Evolutionary conservation across 1,140 invertebrate species (phyloP), one percentile per base, ranked within the genome.

Genomic region (Maniola jurtina): DNA sequence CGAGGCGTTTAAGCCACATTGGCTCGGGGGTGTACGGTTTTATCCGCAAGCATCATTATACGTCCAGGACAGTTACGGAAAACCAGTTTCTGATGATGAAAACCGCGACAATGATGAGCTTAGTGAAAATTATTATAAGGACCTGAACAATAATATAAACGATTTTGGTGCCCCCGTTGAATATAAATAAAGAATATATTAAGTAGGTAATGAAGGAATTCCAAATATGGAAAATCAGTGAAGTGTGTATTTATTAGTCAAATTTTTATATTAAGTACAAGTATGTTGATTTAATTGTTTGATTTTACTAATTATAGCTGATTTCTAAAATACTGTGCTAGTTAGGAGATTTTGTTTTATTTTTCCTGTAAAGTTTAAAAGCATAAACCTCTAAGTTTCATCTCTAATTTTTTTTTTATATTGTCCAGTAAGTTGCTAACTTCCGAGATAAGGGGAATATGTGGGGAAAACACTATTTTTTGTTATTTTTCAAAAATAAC

Each of bases 101-200:
- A 36, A 76, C 13, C 73, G 80, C 68, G 79, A 83, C 61, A 70
- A 80, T 50, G 77, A 80, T 54, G 54, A 72, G 40, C 65, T 76
- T 25, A 75, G 72, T 55, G 66, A 75, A 40, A 61, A 65, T 36
- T 77, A 73, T 15, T 70, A 70, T 50, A 81, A 70, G 54, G 83
- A 84, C 40, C 61, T 64, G 5, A 88, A 86, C 71, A 88, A 88
- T 38, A 87, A 84, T 60, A 64, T 78, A 56, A 80, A 90, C 25
- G 81, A 86, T 35, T 81, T 86, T 47, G 71, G 40, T 58, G 70
- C 71, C 16, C 71, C 84, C 25, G 73, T 86, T 64, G 84, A 79
- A 15, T 84, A 82, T 66, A 83, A 72, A 74, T 55, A 11, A 25
- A 50, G 1, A 42, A 42, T 42, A 42, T 2, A n/a, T n/a, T 15